Evolutionary conservation across 1,140 invertebrate species (phyloP), one percentile per base, ranked within the genome.

Genomic region (Drosophila parvula): DNA sequence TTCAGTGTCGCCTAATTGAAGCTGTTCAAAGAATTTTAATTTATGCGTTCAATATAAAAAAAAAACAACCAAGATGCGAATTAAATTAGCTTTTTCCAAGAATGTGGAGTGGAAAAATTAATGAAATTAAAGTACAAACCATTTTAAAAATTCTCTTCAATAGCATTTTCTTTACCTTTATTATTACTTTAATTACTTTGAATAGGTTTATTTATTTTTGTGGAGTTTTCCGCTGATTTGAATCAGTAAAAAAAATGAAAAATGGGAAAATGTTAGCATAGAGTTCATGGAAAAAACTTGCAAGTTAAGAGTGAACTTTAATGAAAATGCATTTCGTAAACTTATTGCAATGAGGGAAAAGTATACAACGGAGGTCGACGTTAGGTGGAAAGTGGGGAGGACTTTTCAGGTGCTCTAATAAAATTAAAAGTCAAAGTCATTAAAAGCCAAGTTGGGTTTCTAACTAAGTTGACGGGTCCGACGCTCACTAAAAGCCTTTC

Each of bases 351-450:
- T 60, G 43, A 60, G 48, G 57, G 38, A 38, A 55, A 53, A 53
- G 69, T 74, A 40, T 64, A 44, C 16, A 51, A 43, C 36, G 30
- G 36, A 45, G 45, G 50, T 36, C 16, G 32, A 28, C 8, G 74
- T 18, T 11, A 6, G 28, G 22, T 12, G 61, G 10, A 83, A 70
- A 83, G 45, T 53, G 56, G 11, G 57, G 58, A 9, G n/a, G n/a
- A 45, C 45, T 53, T 78, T 89, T 65, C 70, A 81, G 84, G 78
- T 78, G 44, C 43, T 74, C 58, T 69, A 80, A 88, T 89, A 74
- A 60, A 88, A 89, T 88, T 81, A 88, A 88, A 89, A 78, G 62
- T 78, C 62, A 71, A 82, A 79, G 61, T 88, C 62, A 85, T 85
- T 84, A 84, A 84, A 78, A 82, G 70, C 55, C 71, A 79, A 86